Percentiles rank a stretch among this genome's conserved stretches.
These are phyloP conservation scores for Emydocephalus ijimae DNA, from an alignment of 2,113 vertebrate genomes.

Conservation along the genomic window DNA sequence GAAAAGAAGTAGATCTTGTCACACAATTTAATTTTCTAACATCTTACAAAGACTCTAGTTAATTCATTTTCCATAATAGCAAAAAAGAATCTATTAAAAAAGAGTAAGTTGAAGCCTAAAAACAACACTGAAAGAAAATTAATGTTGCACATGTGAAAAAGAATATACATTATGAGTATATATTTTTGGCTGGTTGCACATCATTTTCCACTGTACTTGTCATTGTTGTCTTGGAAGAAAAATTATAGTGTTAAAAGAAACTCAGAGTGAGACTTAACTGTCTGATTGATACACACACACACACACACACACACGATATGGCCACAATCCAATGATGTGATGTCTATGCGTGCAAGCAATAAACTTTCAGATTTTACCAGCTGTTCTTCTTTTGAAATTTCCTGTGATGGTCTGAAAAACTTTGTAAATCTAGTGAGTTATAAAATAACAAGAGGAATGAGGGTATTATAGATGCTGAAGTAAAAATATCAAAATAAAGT, in stretches of 20 bases:
- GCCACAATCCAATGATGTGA: slow-evolving; percentile 5
- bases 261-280: slow-evolving; percentile 27
- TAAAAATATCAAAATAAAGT: background rate
- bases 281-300: slow-evolving; percentile 4
- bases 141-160: slow-evolving; percentile 44
- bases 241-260: slow-evolving; percentile 40
- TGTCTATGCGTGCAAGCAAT: background rate
- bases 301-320: background rate
- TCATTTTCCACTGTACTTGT: slow-evolving; percentile 48
- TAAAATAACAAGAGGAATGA: background rate
- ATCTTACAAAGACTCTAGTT: slow-evolving; percentile 20
- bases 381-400: slow-evolving; percentile 23
- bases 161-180: slow-evolving; percentile 28
- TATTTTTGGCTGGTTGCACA: slow-evolving; percentile 48
- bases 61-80: slow-evolving; percentile 26
- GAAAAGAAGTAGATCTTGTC: background rate
- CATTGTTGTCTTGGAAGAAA: slow-evolving; percentile 46
- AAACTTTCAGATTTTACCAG: slow-evolving; percentile 13
- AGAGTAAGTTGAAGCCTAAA: slow-evolving; percentile 30
- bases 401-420: background rate
- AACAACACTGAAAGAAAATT: slow-evolving; percentile 29
- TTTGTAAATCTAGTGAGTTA: background rate
- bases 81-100: slow-evolving; percentile 44
- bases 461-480: background rate
- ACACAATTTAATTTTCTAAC: slow-evolving; percentile 27